phyloP scores from a whole-genome alignment of 2,888 invertebrate genomes.

The Ypsolopha scabrella region DNA sequence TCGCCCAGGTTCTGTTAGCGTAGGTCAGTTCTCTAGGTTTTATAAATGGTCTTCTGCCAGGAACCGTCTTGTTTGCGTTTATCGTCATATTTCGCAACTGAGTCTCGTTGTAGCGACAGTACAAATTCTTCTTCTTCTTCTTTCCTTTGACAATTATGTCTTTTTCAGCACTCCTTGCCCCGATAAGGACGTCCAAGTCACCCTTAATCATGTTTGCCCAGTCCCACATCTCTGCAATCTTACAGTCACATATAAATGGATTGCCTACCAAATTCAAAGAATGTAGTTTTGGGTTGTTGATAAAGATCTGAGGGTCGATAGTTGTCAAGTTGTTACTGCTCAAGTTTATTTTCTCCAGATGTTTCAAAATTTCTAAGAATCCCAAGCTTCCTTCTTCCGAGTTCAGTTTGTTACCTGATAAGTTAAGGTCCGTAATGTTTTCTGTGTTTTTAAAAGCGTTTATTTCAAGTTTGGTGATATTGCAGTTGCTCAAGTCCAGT shows the following conservation, averaged over 20 bases:
- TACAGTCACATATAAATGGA: conserved; percentile 78
- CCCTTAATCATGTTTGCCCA: conserved; percentile 77
- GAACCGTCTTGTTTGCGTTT: conserved; percentile 58
- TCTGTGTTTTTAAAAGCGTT: conserved; percentile 72
- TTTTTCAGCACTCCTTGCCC: conserved; percentile 73
- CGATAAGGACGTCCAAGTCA: conserved; percentile 73
- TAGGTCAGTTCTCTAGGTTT: conserved; percentile 70
- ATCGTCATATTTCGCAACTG: conserved; percentile 61
- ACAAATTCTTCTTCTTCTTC: conserved; percentile 74
- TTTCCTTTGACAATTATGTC: conserved; percentile 73
- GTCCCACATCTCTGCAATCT: conserved; percentile 78
- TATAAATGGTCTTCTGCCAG: conserved; percentile 67
- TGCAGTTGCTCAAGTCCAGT: conserved; percentile 76
- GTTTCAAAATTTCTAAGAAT: conserved; percentile 67
- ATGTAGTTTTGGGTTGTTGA: conserved; percentile 67
- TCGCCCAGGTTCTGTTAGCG: conserved; percentile 78
- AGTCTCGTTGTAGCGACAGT: conserved; percentile 73
- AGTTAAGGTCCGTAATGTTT: conserved; percentile 73
- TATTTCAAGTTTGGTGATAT: conserved; percentile 68
- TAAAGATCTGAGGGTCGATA: conserved; percentile 67
- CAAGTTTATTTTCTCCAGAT: conserved; percentile 72
- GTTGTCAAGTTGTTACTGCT: conserved; percentile 73
- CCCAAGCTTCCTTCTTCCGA: conserved; percentile 56
- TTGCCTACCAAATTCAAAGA: conserved; percentile 76
- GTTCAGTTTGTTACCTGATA: conserved; percentile 70